A percentile compares a stretch with the other conserved stretches of the same genome.
Evolutionary conservation across 2,888 invertebrate genomes (phyloP).

Genomic region (Prosopocoilus inquinatus): DNA sequence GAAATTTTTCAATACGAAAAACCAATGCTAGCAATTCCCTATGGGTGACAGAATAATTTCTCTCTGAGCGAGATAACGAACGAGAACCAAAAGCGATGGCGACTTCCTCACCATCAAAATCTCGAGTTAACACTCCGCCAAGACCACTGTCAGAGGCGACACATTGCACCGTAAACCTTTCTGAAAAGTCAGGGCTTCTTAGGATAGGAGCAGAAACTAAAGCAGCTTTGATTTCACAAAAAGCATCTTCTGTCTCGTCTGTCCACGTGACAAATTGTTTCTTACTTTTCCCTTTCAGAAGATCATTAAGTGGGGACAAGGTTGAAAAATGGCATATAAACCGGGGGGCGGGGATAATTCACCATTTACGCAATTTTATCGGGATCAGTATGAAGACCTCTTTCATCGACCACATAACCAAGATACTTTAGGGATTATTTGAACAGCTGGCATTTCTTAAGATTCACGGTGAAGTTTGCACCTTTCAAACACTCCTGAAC

Average conservation of each 20-base stretch:
- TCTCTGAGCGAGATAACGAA: conserved; percentile 27
- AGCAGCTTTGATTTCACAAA: conserved; percentile 26
- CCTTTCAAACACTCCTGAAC: conserved; percentile 21
- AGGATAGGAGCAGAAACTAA: conserved; percentile 31
- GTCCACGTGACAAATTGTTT: conserved; percentile 24
- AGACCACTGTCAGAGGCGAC: conserved; percentile 31
- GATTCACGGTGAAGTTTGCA: conserved; percentile 30
- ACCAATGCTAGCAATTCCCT: conserved; percentile 31
- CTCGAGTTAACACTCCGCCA: conserved; percentile 29
- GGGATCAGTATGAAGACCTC: conserved; percentile 31
- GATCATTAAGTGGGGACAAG: conserved; percentile 29
- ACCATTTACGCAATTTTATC: conserved; percentile 32
- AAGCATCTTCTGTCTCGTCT: conserved; percentile 28
- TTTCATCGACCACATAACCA: conserved; percentile 31
- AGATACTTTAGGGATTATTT: conserved; percentile 27
- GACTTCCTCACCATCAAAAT: conserved; percentile 25
- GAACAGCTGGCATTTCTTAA: conserved; percentile 31
- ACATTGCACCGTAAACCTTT: conserved; percentile 30
- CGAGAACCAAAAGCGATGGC: conserved; percentile 32
- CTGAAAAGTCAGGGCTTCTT: conserved; percentile 29
- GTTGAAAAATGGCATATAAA: conserved; percentile 32
- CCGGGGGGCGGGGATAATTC: conserved; percentile 29
- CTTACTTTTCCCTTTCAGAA: conserved; percentile 28
- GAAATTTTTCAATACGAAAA: conserved; percentile 32
- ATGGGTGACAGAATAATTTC: conserved; percentile 33